phyloP scores from a whole-genome alignment of 2,797 vertebrate species.

The Rhadinocentrus ornatus region DNA sequence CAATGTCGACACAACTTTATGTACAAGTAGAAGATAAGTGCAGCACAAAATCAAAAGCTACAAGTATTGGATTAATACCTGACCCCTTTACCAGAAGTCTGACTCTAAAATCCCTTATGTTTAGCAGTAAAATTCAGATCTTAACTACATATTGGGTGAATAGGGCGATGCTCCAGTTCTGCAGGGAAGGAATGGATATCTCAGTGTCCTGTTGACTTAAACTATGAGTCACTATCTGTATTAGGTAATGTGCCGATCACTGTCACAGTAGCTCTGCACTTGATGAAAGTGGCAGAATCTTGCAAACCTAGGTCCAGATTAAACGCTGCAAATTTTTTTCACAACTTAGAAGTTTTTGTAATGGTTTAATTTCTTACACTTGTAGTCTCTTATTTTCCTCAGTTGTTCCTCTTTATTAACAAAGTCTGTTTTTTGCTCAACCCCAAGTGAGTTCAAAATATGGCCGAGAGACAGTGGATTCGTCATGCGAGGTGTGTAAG shows the following conservation, averaged over 20 bases:
- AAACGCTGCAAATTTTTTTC: slow-evolving; percentile 13
- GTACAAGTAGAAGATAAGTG: slow-evolving; percentile 11
- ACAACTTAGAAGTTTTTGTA: slow-evolving; percentile 10
- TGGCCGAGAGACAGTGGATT: slow-evolving; percentile 61
- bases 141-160: slow-evolving; percentile 41
- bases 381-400: slow-evolving; percentile 18
- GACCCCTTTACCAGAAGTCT: not conserved
- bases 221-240: slow-evolving; percentile 59
- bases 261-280: slow-evolving; percentile 30
- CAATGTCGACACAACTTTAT: not conserved
- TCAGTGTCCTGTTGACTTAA: slow-evolving; percentile 62
- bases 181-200: slow-evolving; percentile 66
- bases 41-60: not conserved
- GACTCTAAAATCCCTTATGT: slow-evolving; percentile 5
- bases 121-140: slow-evolving; percentile 41
- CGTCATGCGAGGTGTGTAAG: slow-evolving; percentile 69
- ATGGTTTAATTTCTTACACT: slow-evolving; percentile 4
- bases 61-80: not conserved
- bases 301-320: slow-evolving; percentile 27
- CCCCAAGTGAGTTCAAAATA: slow-evolving; percentile 53
- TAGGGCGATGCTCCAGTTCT: slow-evolving; percentile 50
- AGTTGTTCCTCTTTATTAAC: slow-evolving; percentile 16
- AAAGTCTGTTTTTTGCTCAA: slow-evolving; percentile 37
- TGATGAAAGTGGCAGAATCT: slow-evolving; percentile 46
- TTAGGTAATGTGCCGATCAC: slow-evolving; percentile 53